Evolutionary conservation across 2,797 vertebrate species (phyloP).

Genomic region (Micromesistius poutassou): DNA sequence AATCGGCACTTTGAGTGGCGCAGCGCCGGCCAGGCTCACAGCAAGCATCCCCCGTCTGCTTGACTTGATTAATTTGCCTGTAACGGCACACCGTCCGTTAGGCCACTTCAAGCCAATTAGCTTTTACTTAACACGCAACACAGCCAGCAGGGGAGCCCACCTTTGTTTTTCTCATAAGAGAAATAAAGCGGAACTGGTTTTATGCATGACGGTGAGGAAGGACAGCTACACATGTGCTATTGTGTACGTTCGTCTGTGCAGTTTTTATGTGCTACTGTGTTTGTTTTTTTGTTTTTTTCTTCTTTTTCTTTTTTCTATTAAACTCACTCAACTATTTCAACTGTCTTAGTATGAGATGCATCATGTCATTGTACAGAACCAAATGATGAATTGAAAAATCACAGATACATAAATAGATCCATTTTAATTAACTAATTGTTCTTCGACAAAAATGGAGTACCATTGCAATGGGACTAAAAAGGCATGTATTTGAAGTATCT

Average conservation of each 20-base stretch:
- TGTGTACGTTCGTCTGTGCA: conserved; percentile 9
- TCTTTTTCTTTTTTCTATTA: not conserved
- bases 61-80: conserved; percentile 60
- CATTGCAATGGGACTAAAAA: not conserved
- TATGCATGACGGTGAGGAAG: conserved; percentile 11
- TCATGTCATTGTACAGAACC: not conserved
- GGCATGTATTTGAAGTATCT: not conserved
- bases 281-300: too few relatives aligned
- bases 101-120: conserved; percentile 68
- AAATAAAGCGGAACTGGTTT: conserved; percentile 14
- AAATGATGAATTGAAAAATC: not conserved
- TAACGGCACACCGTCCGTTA: conserved; percentile 61
- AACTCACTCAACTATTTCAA: not conserved
- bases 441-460: not conserved
- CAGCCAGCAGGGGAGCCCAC: conserved; percentile 51
- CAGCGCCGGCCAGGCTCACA: conserved; percentile 59
- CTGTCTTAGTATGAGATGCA: conserved; percentile 10
- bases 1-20: conserved; percentile 62
- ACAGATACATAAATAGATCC: not conserved
- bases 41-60: conserved; percentile 55
- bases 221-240: conserved; percentile 28
- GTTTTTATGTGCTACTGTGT: not conserved
- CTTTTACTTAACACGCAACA: conserved; percentile 63
- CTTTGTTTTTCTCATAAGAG: conserved; percentile 41
- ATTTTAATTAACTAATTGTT: not conserved